These are phyloP conservation scores for Julus scandinavius DNA, from an alignment of 2,888 invertebrate species.

Conservation along the genomic window DNA sequence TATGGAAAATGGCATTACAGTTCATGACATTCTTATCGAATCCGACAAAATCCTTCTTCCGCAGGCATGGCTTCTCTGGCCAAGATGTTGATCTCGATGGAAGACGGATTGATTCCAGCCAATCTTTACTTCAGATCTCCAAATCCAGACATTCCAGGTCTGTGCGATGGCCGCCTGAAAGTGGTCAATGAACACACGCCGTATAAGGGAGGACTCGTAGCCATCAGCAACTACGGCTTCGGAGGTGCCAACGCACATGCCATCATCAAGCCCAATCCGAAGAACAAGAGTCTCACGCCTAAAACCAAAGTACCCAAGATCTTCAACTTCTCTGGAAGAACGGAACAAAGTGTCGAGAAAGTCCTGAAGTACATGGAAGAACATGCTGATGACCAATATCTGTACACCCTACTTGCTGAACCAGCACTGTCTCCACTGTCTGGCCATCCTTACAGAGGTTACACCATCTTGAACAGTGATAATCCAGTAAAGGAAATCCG, in stretches of 20 bases:
- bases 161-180: slow-evolving; percentile 88
- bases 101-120: slow-evolving; percentile 85
- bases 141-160: slow-evolving; percentile 89
- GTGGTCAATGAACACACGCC: slow-evolving; percentile 83
- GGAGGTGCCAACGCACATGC: slow-evolving; percentile 96
- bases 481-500: slow-evolving; percentile 59
- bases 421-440: slow-evolving; percentile 77
- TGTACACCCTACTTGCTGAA: slow-evolving; percentile 80
- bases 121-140: slow-evolving; percentile 90
- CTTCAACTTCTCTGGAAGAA: slow-evolving; percentile 85
- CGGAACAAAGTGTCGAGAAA: slow-evolving; percentile 78
- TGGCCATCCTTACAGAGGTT: slow-evolving; percentile 86
- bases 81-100: slow-evolving; percentile 93
- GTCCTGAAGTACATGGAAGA: slow-evolving; percentile 71
- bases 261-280: slow-evolving; percentile 82
- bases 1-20: too few species aligned
- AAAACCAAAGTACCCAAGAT: slow-evolving; percentile 74
- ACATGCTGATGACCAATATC: slow-evolving; percentile 76
- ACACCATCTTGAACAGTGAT: slow-evolving; percentile 75
- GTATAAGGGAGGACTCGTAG: slow-evolving; percentile 91
- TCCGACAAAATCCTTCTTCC: too few species aligned
- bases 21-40: too few species aligned
- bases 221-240: slow-evolving; percentile 97
- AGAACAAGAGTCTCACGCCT: slow-evolving; percentile 69
- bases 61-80: slow-evolving; percentile 87